Base-by-base conservation (phyloP, 2,797 vertebrate species). In the Lacerta agilis region DNA sequence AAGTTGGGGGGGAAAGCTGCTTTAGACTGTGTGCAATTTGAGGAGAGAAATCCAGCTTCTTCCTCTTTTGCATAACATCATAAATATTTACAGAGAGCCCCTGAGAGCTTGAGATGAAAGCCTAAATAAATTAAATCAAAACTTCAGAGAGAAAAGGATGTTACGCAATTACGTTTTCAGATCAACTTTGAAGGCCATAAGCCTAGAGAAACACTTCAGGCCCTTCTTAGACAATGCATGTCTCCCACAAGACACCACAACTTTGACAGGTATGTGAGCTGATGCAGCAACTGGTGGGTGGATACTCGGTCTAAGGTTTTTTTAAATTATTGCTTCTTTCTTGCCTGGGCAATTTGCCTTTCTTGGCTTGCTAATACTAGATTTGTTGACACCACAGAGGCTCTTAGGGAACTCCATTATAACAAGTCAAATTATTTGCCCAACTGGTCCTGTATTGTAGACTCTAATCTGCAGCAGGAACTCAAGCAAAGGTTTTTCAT, bases 71-170 rank as follows among this genome's bases (percentile, higher is more conserved):
- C 58, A 17, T 36, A 71, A 61, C 29, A 27, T 18, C 72, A 5
- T 86, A 72, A 79, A 79, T 79, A 71, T 71, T 80, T 79, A 79
- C 69, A 41, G 0, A 7, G 17, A 36, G 43, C 38, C 66, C 66
- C n/a, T 55, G 66, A 13, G 45, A 80, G 13, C 33, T n/a, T 41
- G 5, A 33, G 33, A 58, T 55, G 33, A 23, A 86, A 79, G 43
- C 33, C 33, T 27, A 85, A 77, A 86, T 58, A 80, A 86, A 72
- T 85, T 85, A 76, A 76, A 76, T 86, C 17, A 86, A 49, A 79
- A 80, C 36, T 33, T 13, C 25, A 71, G 45, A 18, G 29, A 27
- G 27, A 72, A 55, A 69, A 55, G 33, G 18, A 76, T 4, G n/a
- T 18, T 71, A 55, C 43, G 18, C 9, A 8, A 38, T 29, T 25